A percentile compares a stretch with the other conserved stretches of the same genome.
Evolutionary conservation across 2,113 vertebrate species (phyloP).

Genomic region (Xenus cinereus): DNA sequence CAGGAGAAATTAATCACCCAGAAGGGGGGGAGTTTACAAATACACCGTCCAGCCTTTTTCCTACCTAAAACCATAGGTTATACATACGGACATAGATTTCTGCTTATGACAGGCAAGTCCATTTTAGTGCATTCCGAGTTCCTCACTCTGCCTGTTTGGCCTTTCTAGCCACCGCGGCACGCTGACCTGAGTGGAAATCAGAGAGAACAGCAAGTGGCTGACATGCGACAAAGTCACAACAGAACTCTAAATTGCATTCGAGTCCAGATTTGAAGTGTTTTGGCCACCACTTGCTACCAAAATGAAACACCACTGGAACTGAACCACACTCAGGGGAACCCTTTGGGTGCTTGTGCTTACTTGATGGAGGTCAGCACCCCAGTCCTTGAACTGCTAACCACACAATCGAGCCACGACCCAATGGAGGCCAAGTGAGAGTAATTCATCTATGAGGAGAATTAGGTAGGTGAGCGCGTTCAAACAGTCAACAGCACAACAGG

Average conservation of each 20-base stretch:
- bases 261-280: neutral
- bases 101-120: neutral
- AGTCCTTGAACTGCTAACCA: neutral
- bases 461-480: neutral
- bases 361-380: neutral
- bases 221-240: neutral
- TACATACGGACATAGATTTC: neutral
- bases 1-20: neutral
- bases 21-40: neutral
- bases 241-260: neutral
- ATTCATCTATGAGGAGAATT: neutral
- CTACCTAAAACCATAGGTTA: neutral
- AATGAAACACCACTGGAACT: neutral
- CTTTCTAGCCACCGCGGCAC: neutral
- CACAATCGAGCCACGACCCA: neutral
- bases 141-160: neutral
- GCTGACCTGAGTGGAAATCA: neutral
- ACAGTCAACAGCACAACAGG: neutral
- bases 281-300: neutral
- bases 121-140: neutral
- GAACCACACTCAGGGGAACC: neutral
- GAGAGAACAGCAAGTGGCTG: neutral
- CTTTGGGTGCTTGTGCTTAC: neutral
- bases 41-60: neutral
- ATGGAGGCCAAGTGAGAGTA: fast-evolving